Base-by-base conservation (phyloP, 2,113 vertebrate genomes). In the Muntiacus reevesi region DNA sequence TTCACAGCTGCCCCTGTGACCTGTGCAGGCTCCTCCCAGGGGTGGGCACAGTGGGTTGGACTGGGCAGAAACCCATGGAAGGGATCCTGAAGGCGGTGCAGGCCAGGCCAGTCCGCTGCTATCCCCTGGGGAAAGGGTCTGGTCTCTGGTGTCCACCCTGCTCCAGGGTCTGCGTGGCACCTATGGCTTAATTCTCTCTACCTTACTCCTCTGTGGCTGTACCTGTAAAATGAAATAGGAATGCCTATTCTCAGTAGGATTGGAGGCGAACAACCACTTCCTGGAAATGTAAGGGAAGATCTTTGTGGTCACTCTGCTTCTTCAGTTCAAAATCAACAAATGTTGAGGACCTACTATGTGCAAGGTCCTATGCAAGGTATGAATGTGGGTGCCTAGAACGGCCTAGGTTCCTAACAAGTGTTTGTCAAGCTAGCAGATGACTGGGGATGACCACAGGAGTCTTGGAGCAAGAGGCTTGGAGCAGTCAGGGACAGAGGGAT, bases 1-100 rank as follows among this genome's bases (percentile, higher is more conserved):
- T 98, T 97, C 92, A 92, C 71, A 74, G 89, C 64, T 92, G 87
- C 25, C 43, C 21, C 25, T 43, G 45, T 54, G 52, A 59, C 6
- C 15, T n/a, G 87, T 27, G 87, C 43, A 95, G 86, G 19, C 54
- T 82, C 64, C 82, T 94, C 62, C 71, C 6, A 8, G 71, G 71
- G 83, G 28, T 33, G 25, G 81, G 45, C 2, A 11, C 81, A 11
- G 3, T 14, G n/a, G 60, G 25, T 78, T 40, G 62, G 59, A 74
- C 74, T 47, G 50, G 19, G 50, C 88, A 30, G 55, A 95, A 40
- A 52, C 5, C 54, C 33, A 2, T 1, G 25, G 47, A 85, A 8
- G 12, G 17, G 76, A 81, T 81, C 30, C 45, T 0, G 2, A 85
- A 36, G 14, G 28, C 5, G 2, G 52, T 19, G 27, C 4, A 16